Conservation (phyloP, 2,888 invertebrate genomes). For the Drosophila eohydei region DNA sequence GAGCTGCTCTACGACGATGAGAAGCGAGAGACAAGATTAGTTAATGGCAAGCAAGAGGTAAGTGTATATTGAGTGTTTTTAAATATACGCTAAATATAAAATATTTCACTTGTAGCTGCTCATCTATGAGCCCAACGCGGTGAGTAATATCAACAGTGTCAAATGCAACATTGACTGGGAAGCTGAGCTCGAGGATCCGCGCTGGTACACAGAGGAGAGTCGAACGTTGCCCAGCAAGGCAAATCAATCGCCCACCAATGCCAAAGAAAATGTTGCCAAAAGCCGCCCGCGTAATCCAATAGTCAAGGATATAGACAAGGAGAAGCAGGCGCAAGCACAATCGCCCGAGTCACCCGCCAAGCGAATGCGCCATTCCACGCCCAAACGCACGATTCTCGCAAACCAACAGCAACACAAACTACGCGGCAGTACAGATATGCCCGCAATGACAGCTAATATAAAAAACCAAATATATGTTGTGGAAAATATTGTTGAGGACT, state of each 20-base stretch:
- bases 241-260: conserved; percentile 54
- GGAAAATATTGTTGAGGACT: conserved; percentile 30
- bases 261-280: conserved; percentile 71
- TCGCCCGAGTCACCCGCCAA: conserved; percentile 18
- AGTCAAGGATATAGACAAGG: background rate
- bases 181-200: conserved; percentile 78
- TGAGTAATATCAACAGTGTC: conserved; percentile 38
- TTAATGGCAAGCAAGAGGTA: conserved; percentile 71
- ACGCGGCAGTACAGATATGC: background rate
- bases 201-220: conserved; percentile 72
- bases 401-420: conserved; percentile 35
- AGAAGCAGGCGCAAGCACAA: conserved; percentile 9
- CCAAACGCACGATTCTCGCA: conserved; percentile 43
- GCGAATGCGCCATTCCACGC: conserved; percentile 28
- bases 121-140: conserved; percentile 73
- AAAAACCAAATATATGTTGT: conserved; percentile 27
- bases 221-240: conserved; percentile 20
- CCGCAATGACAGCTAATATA: conserved; percentile 8
- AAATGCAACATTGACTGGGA: conserved; percentile 68
- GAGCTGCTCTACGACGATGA: conserved; percentile 55
- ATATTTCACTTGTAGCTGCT: conserved; percentile 48
- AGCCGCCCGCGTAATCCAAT: background rate
- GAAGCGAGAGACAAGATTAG: conserved; percentile 49
- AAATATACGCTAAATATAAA: background rate
- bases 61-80: background rate